phyloP scores from a whole-genome alignment of 1,140 invertebrate genomes.

The Cotesia chilonis region DNA sequence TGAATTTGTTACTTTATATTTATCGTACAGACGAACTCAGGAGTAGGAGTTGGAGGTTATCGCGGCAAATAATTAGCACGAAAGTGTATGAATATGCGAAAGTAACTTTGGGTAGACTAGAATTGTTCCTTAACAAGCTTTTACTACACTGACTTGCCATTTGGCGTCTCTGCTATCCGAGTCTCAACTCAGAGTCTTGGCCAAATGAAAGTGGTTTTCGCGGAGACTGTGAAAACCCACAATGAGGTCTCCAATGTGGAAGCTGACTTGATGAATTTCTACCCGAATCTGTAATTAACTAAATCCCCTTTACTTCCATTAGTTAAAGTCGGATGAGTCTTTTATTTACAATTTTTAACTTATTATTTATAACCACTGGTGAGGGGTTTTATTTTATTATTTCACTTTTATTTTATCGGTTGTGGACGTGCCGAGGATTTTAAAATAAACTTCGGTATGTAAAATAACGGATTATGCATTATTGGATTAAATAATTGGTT shows the following conservation, averaged over 20 bases:
- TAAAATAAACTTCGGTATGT: conserved; percentile 13
- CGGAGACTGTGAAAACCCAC: conserved; percentile 17
- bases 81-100: conserved; percentile 22
- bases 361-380: not conserved
- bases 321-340: too few relatives aligned
- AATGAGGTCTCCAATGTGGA: not conserved
- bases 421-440: not conserved
- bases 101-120: conserved; percentile 25
- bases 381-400: too few relatives aligned
- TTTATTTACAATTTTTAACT: not conserved
- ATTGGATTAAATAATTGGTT: conserved; percentile 46
- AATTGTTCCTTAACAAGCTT: conserved; percentile 37
- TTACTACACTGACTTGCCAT: conserved; percentile 14
- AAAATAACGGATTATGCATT: conserved; percentile 43
- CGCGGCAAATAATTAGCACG: conserved; percentile 36
- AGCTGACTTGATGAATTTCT: conserved; percentile 10
- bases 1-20: too few relatives aligned
- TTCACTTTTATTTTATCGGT: too few relatives aligned
- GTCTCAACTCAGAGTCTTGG: conserved; percentile 8
- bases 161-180: not conserved
- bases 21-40: too few relatives aligned
- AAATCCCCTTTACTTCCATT: not conserved
- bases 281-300: conserved; percentile 12
- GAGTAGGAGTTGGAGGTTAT: not conserved
- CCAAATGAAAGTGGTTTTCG: conserved; percentile 27